These are phyloP conservation scores for Mycteria americana DNA, from an alignment of 2,797 vertebrate genomes.

Conservation along the genomic window DNA sequence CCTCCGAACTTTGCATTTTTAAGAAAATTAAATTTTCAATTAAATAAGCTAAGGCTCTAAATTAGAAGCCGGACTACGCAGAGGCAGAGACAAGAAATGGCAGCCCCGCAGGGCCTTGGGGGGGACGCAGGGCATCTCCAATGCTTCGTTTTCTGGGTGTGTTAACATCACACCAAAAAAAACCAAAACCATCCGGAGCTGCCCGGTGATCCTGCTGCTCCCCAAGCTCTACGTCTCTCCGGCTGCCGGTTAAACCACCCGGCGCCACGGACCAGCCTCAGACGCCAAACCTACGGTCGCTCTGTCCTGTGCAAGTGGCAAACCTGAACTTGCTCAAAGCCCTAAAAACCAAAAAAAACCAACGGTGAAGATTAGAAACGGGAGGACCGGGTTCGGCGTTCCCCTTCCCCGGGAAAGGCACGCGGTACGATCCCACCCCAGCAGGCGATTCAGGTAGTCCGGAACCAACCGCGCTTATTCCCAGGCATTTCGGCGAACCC, in stretches of 20 bases:
- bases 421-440: neutral
- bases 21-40: neutral
- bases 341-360: neutral
- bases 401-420: neutral
- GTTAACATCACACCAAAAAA: neutral
- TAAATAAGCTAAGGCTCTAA: neutral
- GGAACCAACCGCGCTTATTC: neutral
- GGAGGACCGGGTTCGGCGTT: rapidly evolving
- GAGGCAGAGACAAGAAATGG: neutral
- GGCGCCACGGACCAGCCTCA: neutral
- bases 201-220: neutral
- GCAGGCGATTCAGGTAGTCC: neutral
- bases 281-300: neutral
- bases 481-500: neutral
- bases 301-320: neutral
- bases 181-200: neutral
- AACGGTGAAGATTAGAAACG: neutral
- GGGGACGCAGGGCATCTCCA: neutral
- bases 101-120: neutral
- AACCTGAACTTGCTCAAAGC: neutral
- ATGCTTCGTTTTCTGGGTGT: neutral
- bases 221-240: neutral
- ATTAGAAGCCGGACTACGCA: neutral
- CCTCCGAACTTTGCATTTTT: neutral
- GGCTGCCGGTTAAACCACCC: neutral